Evolutionary conservation across 2,888 invertebrate genomes (phyloP).

Genomic region (Exocentrus adspersus): DNA sequence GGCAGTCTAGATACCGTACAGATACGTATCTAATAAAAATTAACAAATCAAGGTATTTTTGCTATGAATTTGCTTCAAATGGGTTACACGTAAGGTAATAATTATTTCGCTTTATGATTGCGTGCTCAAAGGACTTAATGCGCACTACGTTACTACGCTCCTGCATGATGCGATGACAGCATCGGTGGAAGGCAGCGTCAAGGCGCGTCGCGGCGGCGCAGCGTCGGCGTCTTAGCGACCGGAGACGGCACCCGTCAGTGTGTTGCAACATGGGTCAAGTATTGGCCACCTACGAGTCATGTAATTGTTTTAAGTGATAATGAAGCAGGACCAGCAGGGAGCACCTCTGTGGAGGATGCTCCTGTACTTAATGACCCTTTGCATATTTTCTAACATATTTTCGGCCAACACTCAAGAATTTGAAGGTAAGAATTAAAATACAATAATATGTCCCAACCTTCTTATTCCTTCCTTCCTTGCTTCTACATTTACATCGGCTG

Average conservation of each 20-base stretch:
- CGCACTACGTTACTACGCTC: conserved; percentile 40
- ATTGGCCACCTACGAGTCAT: conserved; percentile 42
- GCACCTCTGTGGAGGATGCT: conserved; percentile 56
- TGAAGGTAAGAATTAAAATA: conserved; percentile 44
- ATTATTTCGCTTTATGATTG: too few species aligned
- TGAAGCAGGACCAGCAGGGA: conserved; percentile 58
- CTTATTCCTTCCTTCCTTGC: too few species aligned
- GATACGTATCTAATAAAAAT: too few species aligned
- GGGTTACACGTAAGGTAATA: too few species aligned
- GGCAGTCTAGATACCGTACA: too few species aligned
- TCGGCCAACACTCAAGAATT: conserved; percentile 48
- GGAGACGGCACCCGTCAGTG: conserved; percentile 52
- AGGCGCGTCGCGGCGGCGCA: conserved; percentile 26
- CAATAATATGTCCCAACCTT: too few species aligned
- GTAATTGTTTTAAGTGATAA: conserved; percentile 58
- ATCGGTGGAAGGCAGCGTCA: conserved; percentile 30
- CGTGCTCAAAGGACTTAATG: conserved; percentile 22
- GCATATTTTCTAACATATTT: conserved; percentile 48
- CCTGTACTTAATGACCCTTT: conserved; percentile 55
- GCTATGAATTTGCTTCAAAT: too few species aligned
- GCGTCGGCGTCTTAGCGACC: too few species aligned
- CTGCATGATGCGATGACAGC: conserved; percentile 33
- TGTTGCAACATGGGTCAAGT: conserved; percentile 51
- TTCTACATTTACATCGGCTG: not conserved
- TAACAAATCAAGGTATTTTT: too few species aligned